Evolutionary conservation across 2,888 invertebrate species (phyloP).

Genomic region (Hermaeophaga mercurialis): DNA sequence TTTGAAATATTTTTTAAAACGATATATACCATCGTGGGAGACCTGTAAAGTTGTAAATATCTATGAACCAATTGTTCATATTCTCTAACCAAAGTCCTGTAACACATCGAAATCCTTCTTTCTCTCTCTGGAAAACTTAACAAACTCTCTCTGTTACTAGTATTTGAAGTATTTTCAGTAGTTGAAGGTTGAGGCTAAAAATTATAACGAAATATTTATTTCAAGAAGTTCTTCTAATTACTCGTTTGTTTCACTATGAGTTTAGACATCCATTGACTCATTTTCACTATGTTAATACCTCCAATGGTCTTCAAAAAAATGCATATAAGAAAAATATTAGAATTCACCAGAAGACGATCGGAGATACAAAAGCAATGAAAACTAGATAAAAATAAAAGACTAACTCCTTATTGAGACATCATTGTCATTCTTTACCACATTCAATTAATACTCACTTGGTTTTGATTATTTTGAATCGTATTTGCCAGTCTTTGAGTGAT

Average conservation of each 20-base stretch:
- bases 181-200: slow-evolving; percentile 26
- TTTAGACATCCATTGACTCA: no score
- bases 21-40: slow-evolving; percentile 57
- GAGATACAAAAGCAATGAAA: no score
- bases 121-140: slow-evolving; percentile 56
- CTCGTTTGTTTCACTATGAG: no score
- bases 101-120: slow-evolving; percentile 58
- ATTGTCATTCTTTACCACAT: background rate
- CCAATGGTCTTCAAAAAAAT: no score
- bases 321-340: no score
- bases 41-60: slow-evolving; percentile 58
- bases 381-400: no score
- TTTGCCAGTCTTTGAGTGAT: slow-evolving; percentile 50
- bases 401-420: no score
- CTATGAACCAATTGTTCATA: slow-evolving; percentile 60
- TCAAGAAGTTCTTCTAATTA: no score
- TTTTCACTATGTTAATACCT: no score
- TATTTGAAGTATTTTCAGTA: slow-evolving; percentile 33
- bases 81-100: slow-evolving; percentile 60
- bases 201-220: background rate
- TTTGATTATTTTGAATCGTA: slow-evolving; percentile 18
- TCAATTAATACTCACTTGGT: slow-evolving; percentile 10
- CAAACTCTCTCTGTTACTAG: background rate
- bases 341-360: no score
- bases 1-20: no score